phyloP scores from a whole-genome alignment of 2,797 vertebrate genomes.

The Neomorphus geoffroyi region DNA sequence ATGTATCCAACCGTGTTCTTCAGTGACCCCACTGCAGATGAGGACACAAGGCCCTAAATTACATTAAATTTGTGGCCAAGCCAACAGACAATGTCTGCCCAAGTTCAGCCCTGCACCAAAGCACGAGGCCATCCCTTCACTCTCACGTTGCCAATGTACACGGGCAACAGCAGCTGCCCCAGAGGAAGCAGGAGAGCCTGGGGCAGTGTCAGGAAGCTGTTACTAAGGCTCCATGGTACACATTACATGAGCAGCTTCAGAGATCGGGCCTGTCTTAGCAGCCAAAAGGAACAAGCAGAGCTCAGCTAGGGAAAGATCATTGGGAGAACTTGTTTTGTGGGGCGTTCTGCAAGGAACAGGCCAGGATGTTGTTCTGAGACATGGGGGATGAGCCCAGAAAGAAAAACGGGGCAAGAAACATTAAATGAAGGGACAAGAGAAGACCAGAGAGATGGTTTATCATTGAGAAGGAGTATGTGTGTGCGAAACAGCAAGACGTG shows the following conservation, averaged over 20 bases:
- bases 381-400: neutral
- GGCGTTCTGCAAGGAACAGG: accelerated
- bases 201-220: neutral
- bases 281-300: neutral
- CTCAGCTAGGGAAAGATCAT: neutral
- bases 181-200: neutral
- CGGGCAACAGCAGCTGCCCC: neutral
- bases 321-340: neutral
- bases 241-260: neutral
- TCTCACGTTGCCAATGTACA: accelerated
- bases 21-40: neutral
- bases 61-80: neutral
- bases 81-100: neutral
- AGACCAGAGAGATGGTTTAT: neutral
- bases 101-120: neutral
- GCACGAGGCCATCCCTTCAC: neutral
- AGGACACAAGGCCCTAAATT: neutral
- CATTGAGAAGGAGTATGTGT: neutral
- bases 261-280: neutral
- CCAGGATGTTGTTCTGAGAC: neutral
- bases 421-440: neutral
- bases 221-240: neutral
- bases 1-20: neutral
- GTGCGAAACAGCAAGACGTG: neutral
- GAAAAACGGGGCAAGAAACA: neutral